Conservation (phyloP, 2,797 vertebrate genomes). For the Liasis olivaceus region DNA sequence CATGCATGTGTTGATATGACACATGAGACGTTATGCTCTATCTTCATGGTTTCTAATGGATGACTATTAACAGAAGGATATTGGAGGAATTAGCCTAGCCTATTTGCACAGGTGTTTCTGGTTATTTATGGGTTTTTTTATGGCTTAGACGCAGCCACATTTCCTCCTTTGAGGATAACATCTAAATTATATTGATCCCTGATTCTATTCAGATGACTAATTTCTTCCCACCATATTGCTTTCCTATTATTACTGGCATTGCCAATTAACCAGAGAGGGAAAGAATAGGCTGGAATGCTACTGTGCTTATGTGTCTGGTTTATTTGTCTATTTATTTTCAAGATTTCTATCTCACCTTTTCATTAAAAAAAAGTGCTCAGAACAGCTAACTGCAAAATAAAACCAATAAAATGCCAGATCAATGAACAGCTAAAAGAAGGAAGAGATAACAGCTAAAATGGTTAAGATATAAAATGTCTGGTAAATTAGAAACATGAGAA, state of each 20-base stretch:
- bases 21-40: neutral
- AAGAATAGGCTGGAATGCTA: too few relatives aligned
- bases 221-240: neutral
- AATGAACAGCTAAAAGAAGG: neutral
- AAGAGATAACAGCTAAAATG: neutral
- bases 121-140: constrained; percentile 58
- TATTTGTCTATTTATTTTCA: neutral
- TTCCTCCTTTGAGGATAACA: neutral
- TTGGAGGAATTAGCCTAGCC: constrained; percentile 49
- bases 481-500: neutral
- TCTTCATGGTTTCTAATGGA: neutral
- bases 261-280: neutral
- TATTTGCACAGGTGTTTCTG: constrained; percentile 46
- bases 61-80: neutral
- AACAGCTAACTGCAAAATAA: neutral
- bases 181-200: neutral
- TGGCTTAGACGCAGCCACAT: neutral
- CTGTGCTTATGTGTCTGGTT: neutral
- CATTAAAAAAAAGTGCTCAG: neutral
- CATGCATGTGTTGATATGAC: neutral
- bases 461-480: neutral
- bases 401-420: neutral
- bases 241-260: neutral
- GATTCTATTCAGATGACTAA: neutral
- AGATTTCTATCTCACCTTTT: neutral